Evolutionary conservation across 2,797 vertebrate species (phyloP).

Genomic region (Ficedula albicollis): DNA sequence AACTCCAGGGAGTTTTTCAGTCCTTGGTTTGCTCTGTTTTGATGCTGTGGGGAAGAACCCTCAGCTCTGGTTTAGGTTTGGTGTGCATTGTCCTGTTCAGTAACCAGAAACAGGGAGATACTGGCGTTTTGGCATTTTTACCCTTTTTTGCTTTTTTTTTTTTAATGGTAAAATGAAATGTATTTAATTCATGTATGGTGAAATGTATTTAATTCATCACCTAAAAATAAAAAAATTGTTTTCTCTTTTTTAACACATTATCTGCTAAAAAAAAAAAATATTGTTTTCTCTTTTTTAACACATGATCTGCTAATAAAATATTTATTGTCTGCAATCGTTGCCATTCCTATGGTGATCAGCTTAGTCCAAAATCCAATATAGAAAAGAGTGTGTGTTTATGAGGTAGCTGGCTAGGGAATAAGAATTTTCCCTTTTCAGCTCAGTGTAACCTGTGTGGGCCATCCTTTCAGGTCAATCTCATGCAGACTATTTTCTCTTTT

Average conservation of each 20-base stretch:
- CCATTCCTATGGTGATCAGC: not conserved
- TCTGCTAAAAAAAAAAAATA: not conserved
- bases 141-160: not conserved
- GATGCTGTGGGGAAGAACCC: not conserved
- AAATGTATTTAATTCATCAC: not conserved
- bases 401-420: not conserved
- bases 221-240: not conserved
- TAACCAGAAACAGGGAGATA: not conserved
- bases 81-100: not conserved
- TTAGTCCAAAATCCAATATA: not conserved
- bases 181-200: not conserved
- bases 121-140: not conserved
- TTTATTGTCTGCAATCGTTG: not conserved
- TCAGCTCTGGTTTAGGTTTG: not conserved
- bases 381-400: not conserved
- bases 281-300: not conserved
- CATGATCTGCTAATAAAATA: not conserved
- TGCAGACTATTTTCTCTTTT: conserved; percentile 43
- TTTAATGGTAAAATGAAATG: not conserved
- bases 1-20: not conserved
- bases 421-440: conserved; percentile 1
- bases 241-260: not conserved
- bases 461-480: conserved; percentile 64
- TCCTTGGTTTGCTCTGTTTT: not conserved
- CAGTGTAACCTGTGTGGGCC: conserved; percentile 15